Evolutionary conservation across 2,113 vertebrate species (phyloP), one percentile per base, ranked within the genome.

Genomic region (Mastomys coucha): DNA sequence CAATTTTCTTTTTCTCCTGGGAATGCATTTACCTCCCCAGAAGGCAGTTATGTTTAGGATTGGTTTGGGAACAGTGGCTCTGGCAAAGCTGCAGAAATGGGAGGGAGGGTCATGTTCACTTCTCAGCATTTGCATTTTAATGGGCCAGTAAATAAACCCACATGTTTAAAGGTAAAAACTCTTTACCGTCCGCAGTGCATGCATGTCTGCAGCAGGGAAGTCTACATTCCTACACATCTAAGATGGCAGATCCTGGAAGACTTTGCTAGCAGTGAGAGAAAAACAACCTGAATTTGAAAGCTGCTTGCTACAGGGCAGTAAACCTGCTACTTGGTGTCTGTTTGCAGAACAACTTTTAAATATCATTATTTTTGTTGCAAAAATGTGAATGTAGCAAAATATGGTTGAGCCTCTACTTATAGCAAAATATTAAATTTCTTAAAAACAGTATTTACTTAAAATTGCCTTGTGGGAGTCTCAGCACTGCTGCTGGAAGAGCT

Each of bases 121-220:
- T 94, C 90, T 56, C 4, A 84, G 22, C 53, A 88, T 96, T 96
- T 98, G 69, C 91, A 96, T 94, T 95, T 94, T 97, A 97, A 97
- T 91, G 94, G 89, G 87, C 73, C 89, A 67, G 94, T 78, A 97
- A 91, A 88, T 67, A 96, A 97, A 95, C 89, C 69, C 70, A 75
- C 75, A 75, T n/a, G n/a, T 96, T 96, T 96, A 91, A 91, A 86
- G 97, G 36, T 51, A 95, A 97, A n/a, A 73, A 67, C 65, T 80
- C 91, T 90, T 94, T 96, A 56, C 91, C 93, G 96, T 94, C 89
- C 96, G 95, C 19, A 84, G 67, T 94, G 84, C n/a, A 82, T 87
- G 82, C 51, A 80, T 91, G 87, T 96, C 93, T 95, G 93, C 96
- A 76, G 84, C 91, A 93, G 90, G 87, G 75, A 93, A 97, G 95